Conservation (phyloP, 2,113 vertebrate genomes). For the Pelmatolapia mariae region DNA sequence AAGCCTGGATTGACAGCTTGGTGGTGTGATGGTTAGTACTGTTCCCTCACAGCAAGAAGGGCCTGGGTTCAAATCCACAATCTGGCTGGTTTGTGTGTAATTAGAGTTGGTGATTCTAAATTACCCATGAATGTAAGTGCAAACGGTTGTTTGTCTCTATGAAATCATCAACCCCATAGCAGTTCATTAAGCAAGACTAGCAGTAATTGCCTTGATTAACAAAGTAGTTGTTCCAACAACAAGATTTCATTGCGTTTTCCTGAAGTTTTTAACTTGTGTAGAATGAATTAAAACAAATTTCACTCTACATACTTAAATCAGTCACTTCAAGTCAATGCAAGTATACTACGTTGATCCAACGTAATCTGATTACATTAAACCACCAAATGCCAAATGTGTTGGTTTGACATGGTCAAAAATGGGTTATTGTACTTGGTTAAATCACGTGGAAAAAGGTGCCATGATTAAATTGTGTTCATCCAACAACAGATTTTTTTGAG, state of each 20-base stretch:
- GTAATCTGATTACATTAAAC: background rate
- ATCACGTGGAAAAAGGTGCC: fast-evolving
- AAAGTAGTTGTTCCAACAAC: background rate
- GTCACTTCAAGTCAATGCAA: background rate
- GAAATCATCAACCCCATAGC: background rate
- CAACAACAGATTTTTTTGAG: background rate
- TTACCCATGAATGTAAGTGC: background rate
- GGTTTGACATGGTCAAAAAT: background rate
- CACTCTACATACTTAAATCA: background rate
- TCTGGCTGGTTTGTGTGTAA: background rate
- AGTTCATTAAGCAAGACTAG: background rate
- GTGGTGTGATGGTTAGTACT: fast-evolving
- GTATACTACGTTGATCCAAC: fast-evolving
- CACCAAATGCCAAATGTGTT: background rate
- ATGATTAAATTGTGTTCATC: background rate
- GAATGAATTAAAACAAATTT: background rate
- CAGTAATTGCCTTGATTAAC: background rate
- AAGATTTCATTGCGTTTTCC: fast-evolving
- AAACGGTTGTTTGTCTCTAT: background rate
- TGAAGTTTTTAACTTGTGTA: fast-evolving
- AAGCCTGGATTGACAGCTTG: fast-evolving
- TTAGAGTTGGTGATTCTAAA: background rate
- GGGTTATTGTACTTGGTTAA: background rate
- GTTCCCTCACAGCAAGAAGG: fast-evolving
- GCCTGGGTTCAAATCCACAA: background rate